A percentile compares a stretch with the other conserved stretches of the same genome.
Evolutionary conservation across 23 tunicate species (phyloP).

Genomic region (Halocynthia aurantium): DNA sequence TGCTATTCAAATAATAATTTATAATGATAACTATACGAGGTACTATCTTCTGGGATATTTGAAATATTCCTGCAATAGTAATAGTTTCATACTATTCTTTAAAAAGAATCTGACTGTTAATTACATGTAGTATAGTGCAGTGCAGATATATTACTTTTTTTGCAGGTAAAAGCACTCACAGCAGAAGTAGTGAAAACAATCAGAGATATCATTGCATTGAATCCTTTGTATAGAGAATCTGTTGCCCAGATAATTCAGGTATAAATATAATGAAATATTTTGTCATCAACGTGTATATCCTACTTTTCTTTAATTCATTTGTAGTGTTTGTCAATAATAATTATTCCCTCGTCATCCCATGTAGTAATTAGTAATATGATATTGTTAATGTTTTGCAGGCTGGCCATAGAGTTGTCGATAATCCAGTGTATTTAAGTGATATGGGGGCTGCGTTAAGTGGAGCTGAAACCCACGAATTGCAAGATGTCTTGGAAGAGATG

Average conservation of each 20-base stretch:
- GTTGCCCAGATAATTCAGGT: constrained; percentile 95
- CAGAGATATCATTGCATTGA: constrained; percentile 81
- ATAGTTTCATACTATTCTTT: too few relatives aligned
- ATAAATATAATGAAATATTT: background rate
- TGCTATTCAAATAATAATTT: too few relatives aligned
- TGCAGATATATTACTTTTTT: background rate
- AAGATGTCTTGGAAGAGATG: constrained; percentile 83
- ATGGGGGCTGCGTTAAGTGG: constrained; percentile 98
- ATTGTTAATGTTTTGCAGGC: constrained; percentile 32
- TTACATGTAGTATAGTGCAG: background rate
- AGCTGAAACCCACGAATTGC: constrained; percentile 69
- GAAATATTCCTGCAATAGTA: too few relatives aligned
- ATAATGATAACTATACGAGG: too few relatives aligned
- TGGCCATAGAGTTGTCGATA: constrained; percentile 93
- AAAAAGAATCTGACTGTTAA: too few relatives aligned
- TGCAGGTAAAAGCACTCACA: constrained; percentile 85
- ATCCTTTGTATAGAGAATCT: constrained; percentile 94
- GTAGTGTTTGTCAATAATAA: background rate
- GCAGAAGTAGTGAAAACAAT: constrained; percentile 92
- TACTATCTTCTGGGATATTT: too few relatives aligned
- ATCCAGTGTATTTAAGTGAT: constrained; percentile 88
- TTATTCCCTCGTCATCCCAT: background rate
- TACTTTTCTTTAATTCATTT: background rate
- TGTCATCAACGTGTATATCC: background rate
- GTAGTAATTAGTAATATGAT: background rate